Conservation (phyloP, 1,140 invertebrate genomes). For the Danaus melanippus region DNA sequence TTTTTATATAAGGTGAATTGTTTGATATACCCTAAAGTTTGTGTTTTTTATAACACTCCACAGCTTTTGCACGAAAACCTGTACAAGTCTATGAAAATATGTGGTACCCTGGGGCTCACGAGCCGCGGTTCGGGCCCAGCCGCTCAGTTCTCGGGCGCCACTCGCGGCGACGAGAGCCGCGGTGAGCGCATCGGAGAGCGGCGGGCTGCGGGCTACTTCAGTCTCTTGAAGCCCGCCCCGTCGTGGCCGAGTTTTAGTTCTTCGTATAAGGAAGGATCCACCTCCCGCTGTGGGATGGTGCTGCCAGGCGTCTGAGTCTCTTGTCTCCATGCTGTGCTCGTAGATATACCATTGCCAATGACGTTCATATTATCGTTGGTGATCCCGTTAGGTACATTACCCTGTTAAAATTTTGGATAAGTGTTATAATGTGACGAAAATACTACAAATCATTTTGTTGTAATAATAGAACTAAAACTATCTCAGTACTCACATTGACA, state of each 20-base stretch:
- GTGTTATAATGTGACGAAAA: no score
- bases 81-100: neutral
- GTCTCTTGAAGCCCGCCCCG: conserved; percentile 83
- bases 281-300: conserved; percentile 65
- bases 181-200: conserved; percentile 56
- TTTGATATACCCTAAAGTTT: neutral
- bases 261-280: conserved; percentile 83
- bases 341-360: conserved; percentile 48
- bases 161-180: conserved; percentile 50
- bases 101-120: no score
- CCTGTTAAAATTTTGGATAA: conserved; percentile 22
- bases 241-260: conserved; percentile 85
- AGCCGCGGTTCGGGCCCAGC: neutral
- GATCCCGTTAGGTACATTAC: conserved; percentile 45
- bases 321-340: conserved; percentile 69
- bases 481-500: conserved; percentile 72
- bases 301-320: conserved; percentile 71
- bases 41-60: neutral
- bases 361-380: conserved; percentile 37
- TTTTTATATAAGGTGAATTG: conserved; percentile 1
- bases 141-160: conserved; percentile 58
- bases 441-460: no score
- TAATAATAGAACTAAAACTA: no score
- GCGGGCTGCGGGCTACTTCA: conserved; percentile 73
- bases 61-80: neutral